These are phyloP conservation scores for Apocheima hispidaria DNA, from an alignment of 2,888 invertebrate species.

Conservation along the genomic window DNA sequence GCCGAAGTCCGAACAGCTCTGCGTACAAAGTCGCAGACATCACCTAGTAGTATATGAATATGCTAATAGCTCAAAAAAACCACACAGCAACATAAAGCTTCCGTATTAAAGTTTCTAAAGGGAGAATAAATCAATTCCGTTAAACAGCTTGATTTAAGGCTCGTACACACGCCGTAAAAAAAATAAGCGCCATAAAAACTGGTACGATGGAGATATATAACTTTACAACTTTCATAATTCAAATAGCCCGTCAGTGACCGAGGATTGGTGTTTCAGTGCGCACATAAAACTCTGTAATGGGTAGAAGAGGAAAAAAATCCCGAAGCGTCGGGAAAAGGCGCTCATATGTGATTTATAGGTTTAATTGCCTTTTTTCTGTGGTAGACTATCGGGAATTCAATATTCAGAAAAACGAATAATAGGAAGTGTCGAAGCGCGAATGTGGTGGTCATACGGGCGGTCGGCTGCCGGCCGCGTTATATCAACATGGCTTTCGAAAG, in stretches of 20 bases:
- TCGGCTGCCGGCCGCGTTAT: conserved; percentile 28
- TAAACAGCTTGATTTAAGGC: conserved; percentile 72
- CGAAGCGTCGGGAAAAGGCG: conserved; percentile 53
- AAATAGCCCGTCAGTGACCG: conserved; percentile 73
- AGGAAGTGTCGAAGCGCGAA: conserved; percentile 57
- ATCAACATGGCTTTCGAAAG: conserved; percentile 38
- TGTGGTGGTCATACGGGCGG: conserved; percentile 44
- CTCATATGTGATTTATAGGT: conserved; percentile 77
- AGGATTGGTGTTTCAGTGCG: conserved; percentile 61
- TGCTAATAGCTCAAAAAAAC: conserved; percentile 20
- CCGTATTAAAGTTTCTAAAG: conserved; percentile 54
- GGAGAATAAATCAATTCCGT: conserved; percentile 67
- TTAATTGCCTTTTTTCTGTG: conserved; percentile 78
- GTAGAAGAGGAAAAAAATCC: conserved; percentile 59
- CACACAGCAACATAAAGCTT: conserved; percentile 43
- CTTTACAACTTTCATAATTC: conserved; percentile 82
- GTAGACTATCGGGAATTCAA: conserved; percentile 72
- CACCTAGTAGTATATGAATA: neutral
- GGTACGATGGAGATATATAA: conserved; percentile 75
- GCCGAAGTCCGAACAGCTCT: no score
- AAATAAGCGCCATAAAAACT: conserved; percentile 74
- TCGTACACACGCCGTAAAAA: conserved; percentile 67
- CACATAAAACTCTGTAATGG: conserved; percentile 71
- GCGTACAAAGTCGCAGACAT: no score
- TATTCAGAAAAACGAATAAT: conserved; percentile 75